A percentile compares a stretch with the other conserved stretches of the same genome.
Evolutionary conservation across 2,797 vertebrate genomes (phyloP).

Genomic region (Esox lucius): DNA sequence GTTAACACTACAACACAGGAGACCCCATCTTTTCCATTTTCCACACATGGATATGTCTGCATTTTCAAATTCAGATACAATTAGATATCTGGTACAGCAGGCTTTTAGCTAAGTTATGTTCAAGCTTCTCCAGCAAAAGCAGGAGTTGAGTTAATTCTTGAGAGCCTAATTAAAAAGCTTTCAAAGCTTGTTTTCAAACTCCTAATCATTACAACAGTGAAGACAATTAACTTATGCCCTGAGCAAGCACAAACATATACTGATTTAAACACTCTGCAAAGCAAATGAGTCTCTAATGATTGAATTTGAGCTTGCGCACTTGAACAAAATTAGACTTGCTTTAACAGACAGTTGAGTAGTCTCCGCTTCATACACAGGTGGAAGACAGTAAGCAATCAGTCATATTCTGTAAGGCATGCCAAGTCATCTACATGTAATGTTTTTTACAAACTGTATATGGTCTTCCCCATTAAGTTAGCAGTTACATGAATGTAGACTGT

Average conservation of each 20-base stretch:
- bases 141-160: slow-evolving; percentile 58
- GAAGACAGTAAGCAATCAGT: slow-evolving; percentile 29
- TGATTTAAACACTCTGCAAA: slow-evolving; percentile 29
- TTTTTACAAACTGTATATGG: background rate
- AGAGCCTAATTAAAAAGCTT: slow-evolving; percentile 81
- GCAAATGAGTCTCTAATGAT: slow-evolving; percentile 63
- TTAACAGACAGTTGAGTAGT: slow-evolving; percentile 28
- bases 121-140: slow-evolving; percentile 29
- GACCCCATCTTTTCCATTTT: slow-evolving; percentile 19
- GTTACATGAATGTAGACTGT: background rate
- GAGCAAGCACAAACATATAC: slow-evolving; percentile 44
- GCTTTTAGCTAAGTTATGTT: slow-evolving; percentile 66
- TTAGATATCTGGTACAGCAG: slow-evolving; percentile 34
- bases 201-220: slow-evolving; percentile 66
- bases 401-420: slow-evolving; percentile 13
- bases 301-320: slow-evolving; percentile 56
- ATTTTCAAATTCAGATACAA: slow-evolving; percentile 34
- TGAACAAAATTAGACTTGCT: slow-evolving; percentile 58
- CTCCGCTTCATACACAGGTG: too few species aligned
- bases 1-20: slow-evolving; percentile 18
- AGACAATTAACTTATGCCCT: slow-evolving; percentile 54
- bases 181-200: slow-evolving; percentile 75
- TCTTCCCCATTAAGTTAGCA: slow-evolving; percentile 1
- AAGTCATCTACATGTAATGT: slow-evolving; percentile 11
- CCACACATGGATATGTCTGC: slow-evolving; percentile 5